Evolutionary conservation across 2,888 invertebrate species (phyloP), one percentile per base, ranked within the genome.

Genomic region (Ichneumoninae sp.): DNA sequence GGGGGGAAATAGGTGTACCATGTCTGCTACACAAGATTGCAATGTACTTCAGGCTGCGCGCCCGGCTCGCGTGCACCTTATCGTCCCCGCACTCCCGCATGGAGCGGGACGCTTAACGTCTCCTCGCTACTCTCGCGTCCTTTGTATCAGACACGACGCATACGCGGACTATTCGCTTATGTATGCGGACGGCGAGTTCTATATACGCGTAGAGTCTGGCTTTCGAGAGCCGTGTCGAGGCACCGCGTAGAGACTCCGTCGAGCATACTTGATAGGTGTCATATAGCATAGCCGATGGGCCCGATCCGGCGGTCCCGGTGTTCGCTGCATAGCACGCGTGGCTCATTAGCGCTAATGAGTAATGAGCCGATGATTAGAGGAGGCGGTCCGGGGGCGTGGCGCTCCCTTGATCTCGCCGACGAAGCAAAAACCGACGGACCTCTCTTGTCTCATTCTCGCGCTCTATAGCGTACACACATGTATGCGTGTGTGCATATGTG

Each of bases 321-420:
- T 44, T 77, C 83, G 83, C 81, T 82, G 86, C 88, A 89, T 87
- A 90, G 91, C 90, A 91, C 92, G 90, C 92, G 93, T 90, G 91
- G 90, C 93, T 93, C 93, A 93, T 93, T 93, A 93, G 92, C 81
- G 88, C 92, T 93, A 93, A 93, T 93, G 93, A 93, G 93, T 93
- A 93, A 93, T 93, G 93, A 93, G 93, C 89, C 91, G 92, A 92
- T 93, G 93, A 93, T 93, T 93, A 93, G 92, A 93, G 92, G 91
- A 92, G 93, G 93, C 93, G 93, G 93, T 91, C 91, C 88, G 87
- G 91, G 91, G 93, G 93, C 93, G 93, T 93, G 93, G 90, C 91
- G 66, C 36, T 83, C 68, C 81, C 91, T 93, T 93, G 92, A 93
- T 93, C 91, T 92, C 77, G 88, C 93, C 93, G 93, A 89, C 92